These are phyloP conservation scores for Ennomos erosarius DNA, from an alignment of 2,888 invertebrate genomes.

Conservation along the genomic window DNA sequence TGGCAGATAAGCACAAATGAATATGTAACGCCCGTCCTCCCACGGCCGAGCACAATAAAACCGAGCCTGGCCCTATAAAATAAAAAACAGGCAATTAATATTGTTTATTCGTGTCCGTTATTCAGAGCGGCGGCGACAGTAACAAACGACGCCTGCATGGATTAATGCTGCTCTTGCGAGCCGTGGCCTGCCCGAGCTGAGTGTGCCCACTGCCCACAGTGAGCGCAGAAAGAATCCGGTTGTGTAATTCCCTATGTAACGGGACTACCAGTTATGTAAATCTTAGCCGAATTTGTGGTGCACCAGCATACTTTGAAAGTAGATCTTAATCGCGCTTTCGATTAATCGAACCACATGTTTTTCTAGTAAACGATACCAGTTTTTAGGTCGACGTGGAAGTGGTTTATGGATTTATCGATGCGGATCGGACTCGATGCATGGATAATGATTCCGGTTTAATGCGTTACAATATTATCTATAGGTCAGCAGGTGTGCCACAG, in stretches of 20 bases:
- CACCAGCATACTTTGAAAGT: conserved; percentile 73
- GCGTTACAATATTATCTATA: conserved; percentile 52
- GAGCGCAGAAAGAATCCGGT: conserved; percentile 68
- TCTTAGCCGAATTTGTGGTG: conserved; percentile 78
- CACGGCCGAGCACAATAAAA: conserved; percentile 73
- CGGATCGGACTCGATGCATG: conserved; percentile 52
- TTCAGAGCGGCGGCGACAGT: conserved; percentile 69
- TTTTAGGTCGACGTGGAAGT: conserved; percentile 48
- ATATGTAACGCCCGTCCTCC: conserved; percentile 79
- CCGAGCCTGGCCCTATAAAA: conserved; percentile 74
- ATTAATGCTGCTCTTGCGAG: conserved; percentile 56
- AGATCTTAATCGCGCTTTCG: conserved; percentile 67
- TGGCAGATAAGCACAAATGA: conserved; percentile 81
- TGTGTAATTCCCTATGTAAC: conserved; percentile 81
- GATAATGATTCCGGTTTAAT: conserved; percentile 59
- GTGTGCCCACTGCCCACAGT: conserved; percentile 37
- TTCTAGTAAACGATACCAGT: conserved; percentile 42
- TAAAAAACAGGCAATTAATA: conserved; percentile 79
- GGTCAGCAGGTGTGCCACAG: conserved; percentile 49
- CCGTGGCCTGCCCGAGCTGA: conserved; percentile 9
- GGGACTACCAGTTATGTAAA: conserved; percentile 84
- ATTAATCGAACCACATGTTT: conserved; percentile 52
- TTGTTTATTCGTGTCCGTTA: conserved; percentile 81
- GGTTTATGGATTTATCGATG: conserved; percentile 55
- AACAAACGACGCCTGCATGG: conserved; percentile 71